Percentiles rank a stretch among this genome's conserved stretches.
phyloP scores from a whole-genome alignment of 2,797 vertebrate species.

The Holocentrus rufus region DNA sequence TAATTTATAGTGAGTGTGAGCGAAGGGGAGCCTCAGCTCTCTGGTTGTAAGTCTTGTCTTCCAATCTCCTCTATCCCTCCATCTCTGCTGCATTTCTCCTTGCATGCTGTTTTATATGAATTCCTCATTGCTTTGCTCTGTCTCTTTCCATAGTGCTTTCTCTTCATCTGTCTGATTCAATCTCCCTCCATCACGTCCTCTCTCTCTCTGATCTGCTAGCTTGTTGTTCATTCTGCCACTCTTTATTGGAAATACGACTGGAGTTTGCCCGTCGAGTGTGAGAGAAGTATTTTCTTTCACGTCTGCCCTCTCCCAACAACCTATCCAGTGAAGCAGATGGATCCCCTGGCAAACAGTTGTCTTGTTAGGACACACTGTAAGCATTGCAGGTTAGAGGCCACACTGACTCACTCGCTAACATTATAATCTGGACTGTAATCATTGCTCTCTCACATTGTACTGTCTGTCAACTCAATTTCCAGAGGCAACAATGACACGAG shows the following conservation, averaged over 20 bases:
- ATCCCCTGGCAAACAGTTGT: constrained; percentile 42
- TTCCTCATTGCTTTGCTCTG: constrained; percentile 37
- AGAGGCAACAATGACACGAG: constrained; percentile 39
- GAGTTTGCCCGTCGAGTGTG: constrained; percentile 30
- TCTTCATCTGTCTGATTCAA: constrained; percentile 36
- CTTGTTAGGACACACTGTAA: constrained; percentile 48
- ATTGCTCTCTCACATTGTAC: not conserved
- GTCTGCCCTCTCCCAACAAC: constrained; percentile 43
- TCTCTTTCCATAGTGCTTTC: constrained; percentile 26
- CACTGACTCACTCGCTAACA: constrained; percentile 40
- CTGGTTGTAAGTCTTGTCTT: constrained; percentile 46
- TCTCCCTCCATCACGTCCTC: constrained; percentile 22
- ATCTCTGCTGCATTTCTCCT: constrained; percentile 35
- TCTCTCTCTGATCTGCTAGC: constrained; percentile 25
- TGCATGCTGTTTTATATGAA: constrained; percentile 31
- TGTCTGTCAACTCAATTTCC: constrained; percentile 31
- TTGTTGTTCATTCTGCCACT: constrained; percentile 27
- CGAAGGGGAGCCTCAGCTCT: constrained; percentile 58
- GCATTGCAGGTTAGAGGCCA: constrained; percentile 48
- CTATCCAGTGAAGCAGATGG: constrained; percentile 57
- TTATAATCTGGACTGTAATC: constrained; percentile 22
- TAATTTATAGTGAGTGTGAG: constrained; percentile 69
- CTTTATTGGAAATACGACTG: constrained; percentile 39
- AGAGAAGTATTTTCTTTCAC: constrained; percentile 22
- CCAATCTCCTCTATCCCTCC: constrained; percentile 42